Conservation (phyloP, 2,113 vertebrate species). For the Atlantisia rogersi region DNA sequence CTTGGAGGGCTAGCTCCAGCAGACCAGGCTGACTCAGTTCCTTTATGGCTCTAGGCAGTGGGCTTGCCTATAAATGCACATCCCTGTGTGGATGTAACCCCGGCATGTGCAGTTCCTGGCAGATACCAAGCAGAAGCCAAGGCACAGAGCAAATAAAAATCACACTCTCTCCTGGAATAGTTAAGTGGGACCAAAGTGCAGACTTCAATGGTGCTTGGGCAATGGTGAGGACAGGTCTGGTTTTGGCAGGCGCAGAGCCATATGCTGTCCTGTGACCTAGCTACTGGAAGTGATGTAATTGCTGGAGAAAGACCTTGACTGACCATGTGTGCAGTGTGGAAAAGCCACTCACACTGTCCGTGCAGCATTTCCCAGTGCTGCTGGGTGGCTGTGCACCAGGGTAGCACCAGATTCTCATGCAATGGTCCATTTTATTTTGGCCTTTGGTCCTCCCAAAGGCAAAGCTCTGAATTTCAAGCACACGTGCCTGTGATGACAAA, state of each 20-base stretch:
- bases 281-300: conserved; percentile 42
- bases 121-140: conserved; percentile 45
- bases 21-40: conserved; percentile 59
- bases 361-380: not conserved
- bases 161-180: not conserved
- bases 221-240: conserved; percentile 9
- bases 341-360: fast-evolving
- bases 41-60: conserved; percentile 34
- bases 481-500: not conserved
- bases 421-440: not conserved
- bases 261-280: not conserved
- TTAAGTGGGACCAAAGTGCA: fast-evolving
- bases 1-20: not conserved
- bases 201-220: not conserved
- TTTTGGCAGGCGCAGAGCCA: not conserved
- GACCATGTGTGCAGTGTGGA: not conserved
- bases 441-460: not conserved
- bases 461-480: not conserved
- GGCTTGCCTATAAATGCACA: conserved; percentile 29
- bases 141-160: not conserved
- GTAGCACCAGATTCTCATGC: fast-evolving
- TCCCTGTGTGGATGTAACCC: conserved; percentile 41
- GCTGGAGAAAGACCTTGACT: not conserved
- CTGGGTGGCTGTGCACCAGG: not conserved
- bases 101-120: conserved; percentile 58